Evolutionary conservation across 2,797 vertebrate genomes (phyloP).

Genomic region (Botia almorhae): DNA sequence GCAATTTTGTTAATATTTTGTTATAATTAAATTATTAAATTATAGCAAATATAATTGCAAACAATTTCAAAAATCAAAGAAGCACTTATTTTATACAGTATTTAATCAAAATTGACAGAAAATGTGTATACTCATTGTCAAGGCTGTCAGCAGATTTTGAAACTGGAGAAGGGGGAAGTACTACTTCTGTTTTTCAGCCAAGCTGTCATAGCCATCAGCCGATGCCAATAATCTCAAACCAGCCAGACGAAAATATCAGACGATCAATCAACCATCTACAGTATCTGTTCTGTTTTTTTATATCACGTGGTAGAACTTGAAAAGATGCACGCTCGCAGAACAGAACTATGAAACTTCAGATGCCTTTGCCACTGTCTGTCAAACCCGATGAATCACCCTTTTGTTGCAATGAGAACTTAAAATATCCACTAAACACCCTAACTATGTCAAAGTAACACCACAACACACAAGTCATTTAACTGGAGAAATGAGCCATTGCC

Average conservation of each 20-base stretch:
- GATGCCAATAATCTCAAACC: background rate
- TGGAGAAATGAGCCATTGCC: no score
- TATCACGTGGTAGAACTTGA: background rate
- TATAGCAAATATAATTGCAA: background rate
- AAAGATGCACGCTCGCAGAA: background rate
- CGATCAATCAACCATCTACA: background rate
- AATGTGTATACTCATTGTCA: no score
- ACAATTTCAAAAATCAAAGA: no score
- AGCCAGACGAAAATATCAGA: background rate
- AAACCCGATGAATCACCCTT: slow-evolving; percentile 12
- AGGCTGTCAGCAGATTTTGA: no score
- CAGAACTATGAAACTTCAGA: background rate
- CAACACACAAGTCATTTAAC: background rate
- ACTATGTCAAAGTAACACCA: background rate
- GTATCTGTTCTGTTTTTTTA: background rate
- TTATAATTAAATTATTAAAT: no score
- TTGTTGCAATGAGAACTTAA: background rate
- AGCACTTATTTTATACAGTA: background rate
- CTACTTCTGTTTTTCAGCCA: background rate
- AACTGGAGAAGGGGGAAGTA: no score
- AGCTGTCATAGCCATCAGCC: background rate
- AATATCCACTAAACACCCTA: background rate
- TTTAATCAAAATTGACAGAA: background rate
- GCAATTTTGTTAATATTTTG: no score
- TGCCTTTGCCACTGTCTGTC: no score